These are phyloP conservation scores for Cerceris ruficornis DNA, from an alignment of 2,888 invertebrate genomes.

Conservation along the genomic window DNA sequence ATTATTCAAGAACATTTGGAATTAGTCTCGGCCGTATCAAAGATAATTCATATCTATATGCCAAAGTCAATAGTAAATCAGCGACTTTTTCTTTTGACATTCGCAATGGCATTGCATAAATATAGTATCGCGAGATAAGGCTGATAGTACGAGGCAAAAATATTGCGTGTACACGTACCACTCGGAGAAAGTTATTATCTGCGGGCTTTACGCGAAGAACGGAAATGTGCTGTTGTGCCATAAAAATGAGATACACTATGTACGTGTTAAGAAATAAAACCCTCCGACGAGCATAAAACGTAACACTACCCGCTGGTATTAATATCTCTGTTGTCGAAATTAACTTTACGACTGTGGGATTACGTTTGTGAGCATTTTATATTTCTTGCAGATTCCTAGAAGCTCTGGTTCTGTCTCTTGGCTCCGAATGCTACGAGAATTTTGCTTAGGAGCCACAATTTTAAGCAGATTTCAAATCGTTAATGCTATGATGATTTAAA, in stretches of 20 bases:
- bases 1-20: no score
- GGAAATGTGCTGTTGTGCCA: not conserved
- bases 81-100: no score
- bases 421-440: no score
- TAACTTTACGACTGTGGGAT: no score
- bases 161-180: not conserved
- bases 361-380: no score
- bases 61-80: not conserved
- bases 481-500: no score
- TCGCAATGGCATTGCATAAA: not conserved
- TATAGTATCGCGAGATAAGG: not conserved
- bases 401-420: no score
- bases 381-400: no score
- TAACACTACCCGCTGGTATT: not conserved
- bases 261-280: not conserved
- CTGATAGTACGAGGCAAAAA: not conserved
- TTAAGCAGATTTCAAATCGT: no score
- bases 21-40: not conserved
- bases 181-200: not conserved
- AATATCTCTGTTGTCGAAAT: no score
- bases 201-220: not conserved
- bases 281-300: not conserved
- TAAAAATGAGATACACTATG: not conserved
- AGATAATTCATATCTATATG: not conserved
- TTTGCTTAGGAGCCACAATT: no score